Evolutionary conservation across 2,797 vertebrate genomes (phyloP).

Genomic region (Harpagifer antarcticus): DNA sequence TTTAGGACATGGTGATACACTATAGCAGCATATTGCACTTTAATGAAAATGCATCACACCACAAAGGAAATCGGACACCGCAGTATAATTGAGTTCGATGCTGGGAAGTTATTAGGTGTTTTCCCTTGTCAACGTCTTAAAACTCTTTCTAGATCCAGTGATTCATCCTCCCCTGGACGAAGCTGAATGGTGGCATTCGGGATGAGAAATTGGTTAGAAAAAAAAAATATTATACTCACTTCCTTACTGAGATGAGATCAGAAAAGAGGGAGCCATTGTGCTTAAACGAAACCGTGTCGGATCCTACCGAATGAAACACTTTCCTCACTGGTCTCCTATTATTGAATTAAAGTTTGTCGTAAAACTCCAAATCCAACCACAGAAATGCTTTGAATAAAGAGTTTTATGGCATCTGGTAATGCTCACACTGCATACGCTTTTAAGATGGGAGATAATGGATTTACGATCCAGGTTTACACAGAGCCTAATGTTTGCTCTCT

Average conservation of each 20-base stretch:
- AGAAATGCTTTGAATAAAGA: not conserved
- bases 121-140: not conserved
- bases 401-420: not conserved
- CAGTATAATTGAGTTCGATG: not conserved
- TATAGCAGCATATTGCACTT: too few relatives aligned
- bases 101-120: not conserved
- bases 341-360: not conserved
- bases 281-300: too few relatives aligned
- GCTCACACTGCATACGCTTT: not conserved
- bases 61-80: not conserved
- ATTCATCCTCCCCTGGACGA: constrained; percentile 19
- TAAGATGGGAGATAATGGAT: too few relatives aligned
- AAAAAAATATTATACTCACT: constrained; percentile 11
- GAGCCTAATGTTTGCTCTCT: not conserved
- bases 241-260: constrained; percentile 25
- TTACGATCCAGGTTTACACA: too few relatives aligned
- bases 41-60: not conserved
- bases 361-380: not conserved
- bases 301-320: too few relatives aligned
- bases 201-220: constrained; percentile 15
- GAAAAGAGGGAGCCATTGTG: not conserved
- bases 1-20: too few relatives aligned
- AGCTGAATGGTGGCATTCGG: constrained; percentile 10
- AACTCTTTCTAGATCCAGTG: constrained; percentile 7
- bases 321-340: constrained; percentile 4